Percentiles rank a stretch among this genome's conserved stretches.
These are phyloP conservation scores for Fulica atra DNA, from an alignment of 2,113 vertebrate genomes.

Conservation along the genomic window DNA sequence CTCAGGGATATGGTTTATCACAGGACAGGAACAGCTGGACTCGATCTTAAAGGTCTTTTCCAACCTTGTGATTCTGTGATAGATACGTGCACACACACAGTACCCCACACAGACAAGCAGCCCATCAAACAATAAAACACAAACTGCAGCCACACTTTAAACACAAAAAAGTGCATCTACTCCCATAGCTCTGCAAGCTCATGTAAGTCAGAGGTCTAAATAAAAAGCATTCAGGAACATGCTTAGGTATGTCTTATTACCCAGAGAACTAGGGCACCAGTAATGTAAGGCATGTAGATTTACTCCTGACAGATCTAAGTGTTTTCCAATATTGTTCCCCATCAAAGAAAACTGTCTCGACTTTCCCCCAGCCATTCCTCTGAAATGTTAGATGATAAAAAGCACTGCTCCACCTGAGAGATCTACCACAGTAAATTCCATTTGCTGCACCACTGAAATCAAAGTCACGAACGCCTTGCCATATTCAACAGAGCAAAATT, in stretches of 20 bases:
- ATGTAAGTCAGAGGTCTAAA: not conserved
- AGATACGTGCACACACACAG: not conserved
- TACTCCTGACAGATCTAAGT: not conserved
- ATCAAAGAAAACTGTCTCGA: not conserved
- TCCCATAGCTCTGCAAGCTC: not conserved
- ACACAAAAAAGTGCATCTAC: not conserved
- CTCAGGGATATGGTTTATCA: too few relatives aligned
- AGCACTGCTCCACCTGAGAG: not conserved
- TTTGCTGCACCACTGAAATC: not conserved
- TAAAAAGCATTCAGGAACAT: not conserved
- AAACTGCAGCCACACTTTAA: not conserved
- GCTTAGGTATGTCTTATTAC: not conserved
- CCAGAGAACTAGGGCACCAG: not conserved
- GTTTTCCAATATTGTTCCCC: not conserved
- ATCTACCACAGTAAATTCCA: not conserved
- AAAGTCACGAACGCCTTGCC: not conserved
- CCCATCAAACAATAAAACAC: not conserved
- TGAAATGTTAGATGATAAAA: not conserved
- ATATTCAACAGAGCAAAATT: not conserved
- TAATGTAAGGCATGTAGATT: not conserved
- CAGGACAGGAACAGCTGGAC: too few relatives aligned
- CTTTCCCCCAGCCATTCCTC: not conserved
- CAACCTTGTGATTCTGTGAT: too few relatives aligned
- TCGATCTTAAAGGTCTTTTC: too few relatives aligned
- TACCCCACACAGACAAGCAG: not conserved